A percentile compares a stretch with the other conserved stretches of the same genome.
Conservation (phyloP, 2,888 invertebrate genomes). For the Physocephala rufipes region DNA sequence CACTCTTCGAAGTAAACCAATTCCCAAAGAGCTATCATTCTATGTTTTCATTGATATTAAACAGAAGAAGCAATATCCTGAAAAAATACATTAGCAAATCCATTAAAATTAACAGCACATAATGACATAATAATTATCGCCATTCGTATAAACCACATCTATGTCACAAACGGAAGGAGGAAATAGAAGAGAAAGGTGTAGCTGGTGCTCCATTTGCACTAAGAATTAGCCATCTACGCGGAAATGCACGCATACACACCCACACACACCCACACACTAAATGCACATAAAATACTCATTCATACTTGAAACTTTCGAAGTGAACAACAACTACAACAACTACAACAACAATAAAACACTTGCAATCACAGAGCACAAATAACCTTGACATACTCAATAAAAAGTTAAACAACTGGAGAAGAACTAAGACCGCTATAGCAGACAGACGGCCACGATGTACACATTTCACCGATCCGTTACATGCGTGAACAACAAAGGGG, state of each 20-base stretch:
- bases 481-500: constrained; percentile 5
- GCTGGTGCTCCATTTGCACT: background rate
- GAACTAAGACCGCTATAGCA: background rate
- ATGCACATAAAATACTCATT: background rate
- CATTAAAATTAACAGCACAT: constrained; percentile 10
- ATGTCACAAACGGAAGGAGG: background rate
- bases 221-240: background rate
- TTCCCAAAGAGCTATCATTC: background rate
- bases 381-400: constrained; percentile 38
- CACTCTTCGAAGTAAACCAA: background rate
- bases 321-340: background rate
- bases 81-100: background rate
- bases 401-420: constrained; percentile 3
- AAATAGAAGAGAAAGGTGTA: background rate
- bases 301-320: no score
- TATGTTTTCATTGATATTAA: background rate
- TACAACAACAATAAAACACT: constrained; percentile 9
- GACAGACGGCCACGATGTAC: background rate
- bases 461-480: constrained; percentile 9
- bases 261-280: background rate
- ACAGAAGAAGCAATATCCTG: constrained; percentile 1
- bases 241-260: background rate
- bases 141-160: background rate
- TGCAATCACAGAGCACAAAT: constrained; percentile 17
- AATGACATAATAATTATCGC: constrained; percentile 8